Conservation (phyloP, 2,888 invertebrate species). For the Leptarthrus brevirostris region DNA sequence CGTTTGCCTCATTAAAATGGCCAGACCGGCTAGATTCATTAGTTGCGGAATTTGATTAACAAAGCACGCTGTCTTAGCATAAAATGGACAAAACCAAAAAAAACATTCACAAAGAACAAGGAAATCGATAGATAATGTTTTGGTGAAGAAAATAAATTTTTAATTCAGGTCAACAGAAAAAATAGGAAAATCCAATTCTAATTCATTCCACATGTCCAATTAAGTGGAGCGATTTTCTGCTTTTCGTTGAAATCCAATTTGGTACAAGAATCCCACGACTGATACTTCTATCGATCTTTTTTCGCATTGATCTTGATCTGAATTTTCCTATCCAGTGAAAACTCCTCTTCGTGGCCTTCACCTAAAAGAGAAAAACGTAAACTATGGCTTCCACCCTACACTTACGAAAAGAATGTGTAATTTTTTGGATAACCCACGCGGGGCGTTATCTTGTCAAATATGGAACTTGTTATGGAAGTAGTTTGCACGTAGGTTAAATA, state of each 20-base stretch:
- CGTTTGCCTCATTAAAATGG: too few relatives aligned
- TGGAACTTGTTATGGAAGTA: background rate
- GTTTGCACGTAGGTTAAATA: background rate
- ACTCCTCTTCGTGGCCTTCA: conserved; percentile 21
- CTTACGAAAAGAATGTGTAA: too few relatives aligned
- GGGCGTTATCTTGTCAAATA: background rate
- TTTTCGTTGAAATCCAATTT: background rate
- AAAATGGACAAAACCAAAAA: too few relatives aligned
- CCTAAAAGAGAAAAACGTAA: conserved; percentile 20
- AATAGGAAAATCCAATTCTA: too few relatives aligned
- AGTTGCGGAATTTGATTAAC: too few relatives aligned
- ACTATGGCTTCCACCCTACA: conserved; percentile 1
- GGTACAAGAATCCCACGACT: background rate
- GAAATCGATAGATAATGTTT: too few relatives aligned
- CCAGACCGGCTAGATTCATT: too few relatives aligned
- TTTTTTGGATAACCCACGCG: background rate
- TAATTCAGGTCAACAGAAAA: too few relatives aligned
- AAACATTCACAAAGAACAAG: too few relatives aligned
- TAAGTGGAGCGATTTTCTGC: background rate
- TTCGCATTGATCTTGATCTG: conserved; percentile 23
- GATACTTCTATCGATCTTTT: background rate
- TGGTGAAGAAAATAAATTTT: background rate
- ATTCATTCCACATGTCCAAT: too few relatives aligned
- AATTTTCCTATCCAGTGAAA: conserved; percentile 16
- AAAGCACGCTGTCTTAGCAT: too few relatives aligned